Evolutionary conservation across 2,888 invertebrate species (phyloP).

Genomic region (Rugalucina vietnamica): DNA sequence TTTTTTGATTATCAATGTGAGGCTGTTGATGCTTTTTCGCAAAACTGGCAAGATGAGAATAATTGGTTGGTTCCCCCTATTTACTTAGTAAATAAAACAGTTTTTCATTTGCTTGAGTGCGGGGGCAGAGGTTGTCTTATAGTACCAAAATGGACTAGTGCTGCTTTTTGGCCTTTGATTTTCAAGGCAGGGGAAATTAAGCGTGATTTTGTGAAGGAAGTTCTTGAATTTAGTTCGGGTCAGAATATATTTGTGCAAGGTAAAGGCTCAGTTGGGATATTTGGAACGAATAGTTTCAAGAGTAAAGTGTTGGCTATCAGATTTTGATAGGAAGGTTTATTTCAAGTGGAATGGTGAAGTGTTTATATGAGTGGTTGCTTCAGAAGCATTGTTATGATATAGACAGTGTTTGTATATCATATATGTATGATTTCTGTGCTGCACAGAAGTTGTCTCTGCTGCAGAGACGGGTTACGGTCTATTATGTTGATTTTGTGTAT

Average conservation of each 20-base stretch:
- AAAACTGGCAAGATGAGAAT: too few relatives aligned
- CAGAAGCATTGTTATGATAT: too few relatives aligned
- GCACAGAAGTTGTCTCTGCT: too few relatives aligned
- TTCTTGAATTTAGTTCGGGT: neutral
- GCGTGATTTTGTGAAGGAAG: slow-evolving; percentile 12
- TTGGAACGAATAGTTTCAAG: neutral
- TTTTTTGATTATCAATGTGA: too few relatives aligned
- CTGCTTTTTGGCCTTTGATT: slow-evolving; percentile 12
- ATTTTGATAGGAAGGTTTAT: slow-evolving; percentile 13
- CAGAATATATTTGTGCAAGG: neutral
- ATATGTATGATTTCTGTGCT: too few relatives aligned
- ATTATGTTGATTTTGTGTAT: too few relatives aligned
- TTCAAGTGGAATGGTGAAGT: too few relatives aligned
- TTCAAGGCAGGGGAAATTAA: neutral
- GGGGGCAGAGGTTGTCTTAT: neutral
- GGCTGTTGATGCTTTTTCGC: too few relatives aligned
- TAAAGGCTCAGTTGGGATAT: neutral
- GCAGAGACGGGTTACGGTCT: too few relatives aligned
- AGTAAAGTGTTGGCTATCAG: neutral
- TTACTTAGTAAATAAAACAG: neutral
- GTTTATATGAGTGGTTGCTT: too few relatives aligned
- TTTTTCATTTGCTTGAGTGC: slow-evolving; percentile 2
- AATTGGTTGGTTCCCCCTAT: slow-evolving; percentile 14
- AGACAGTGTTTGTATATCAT: too few relatives aligned
- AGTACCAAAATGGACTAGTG: neutral